Evolutionary conservation across 2,888 invertebrate species (phyloP).

Genomic region (Marronus borbonicus): DNA sequence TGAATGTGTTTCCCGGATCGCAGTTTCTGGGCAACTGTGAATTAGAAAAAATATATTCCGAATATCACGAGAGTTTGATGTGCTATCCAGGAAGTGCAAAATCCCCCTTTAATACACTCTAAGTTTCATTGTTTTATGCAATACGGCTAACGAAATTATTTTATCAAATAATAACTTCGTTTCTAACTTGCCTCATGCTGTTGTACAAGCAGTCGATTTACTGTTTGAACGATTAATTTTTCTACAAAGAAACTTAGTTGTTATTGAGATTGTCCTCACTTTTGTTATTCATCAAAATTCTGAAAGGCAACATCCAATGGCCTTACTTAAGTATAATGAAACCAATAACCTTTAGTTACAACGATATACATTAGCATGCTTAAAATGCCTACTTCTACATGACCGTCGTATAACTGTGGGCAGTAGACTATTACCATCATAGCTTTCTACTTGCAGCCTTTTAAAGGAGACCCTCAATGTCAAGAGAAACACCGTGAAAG

Average conservation of each 20-base stretch:
- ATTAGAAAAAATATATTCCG: too few species aligned
- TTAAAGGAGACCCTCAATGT: slow-evolving; percentile 37
- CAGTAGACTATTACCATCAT: slow-evolving; percentile 16
- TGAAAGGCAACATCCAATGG: background rate
- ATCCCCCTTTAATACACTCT: too few species aligned
- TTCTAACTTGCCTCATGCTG: too few species aligned
- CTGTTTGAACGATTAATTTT: too few species aligned
- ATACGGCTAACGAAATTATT: too few species aligned
- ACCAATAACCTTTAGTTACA: slow-evolving; percentile 8
- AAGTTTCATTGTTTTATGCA: too few species aligned
- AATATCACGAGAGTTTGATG: too few species aligned
- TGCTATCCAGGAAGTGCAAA: too few species aligned
- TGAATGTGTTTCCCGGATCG: too few species aligned
- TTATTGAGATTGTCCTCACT: background rate
- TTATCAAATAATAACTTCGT: too few species aligned
- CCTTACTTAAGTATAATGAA: slow-evolving; percentile 14
- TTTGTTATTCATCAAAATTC: background rate
- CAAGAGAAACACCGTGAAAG: slow-evolving; percentile 39
- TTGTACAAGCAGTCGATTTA: too few species aligned
- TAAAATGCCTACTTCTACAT: slow-evolving; percentile 12
- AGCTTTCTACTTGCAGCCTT: slow-evolving; percentile 34
- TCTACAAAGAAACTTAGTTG: background rate
- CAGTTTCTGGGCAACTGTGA: too few species aligned
- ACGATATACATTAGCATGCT: slow-evolving; percentile 12
- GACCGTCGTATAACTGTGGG: slow-evolving; percentile 15